Percentiles rank a stretch among this genome's conserved stretches.
Conservation (phyloP, 2,113 vertebrate species). For the Tichodroma muraria region DNA sequence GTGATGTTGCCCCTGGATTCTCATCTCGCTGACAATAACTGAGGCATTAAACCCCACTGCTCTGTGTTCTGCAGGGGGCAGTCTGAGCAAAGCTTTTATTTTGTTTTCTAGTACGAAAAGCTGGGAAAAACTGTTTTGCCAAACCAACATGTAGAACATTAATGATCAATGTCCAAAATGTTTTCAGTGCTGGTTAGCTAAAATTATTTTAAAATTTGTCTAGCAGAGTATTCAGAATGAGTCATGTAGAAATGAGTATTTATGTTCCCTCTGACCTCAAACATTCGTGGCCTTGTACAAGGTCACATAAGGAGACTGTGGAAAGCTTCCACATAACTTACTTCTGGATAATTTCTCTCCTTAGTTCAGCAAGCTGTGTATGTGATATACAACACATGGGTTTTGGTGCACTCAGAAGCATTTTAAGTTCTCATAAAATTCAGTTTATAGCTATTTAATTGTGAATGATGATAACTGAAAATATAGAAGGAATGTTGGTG, state of each 20-base stretch:
- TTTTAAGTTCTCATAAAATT: conserved; percentile 43
- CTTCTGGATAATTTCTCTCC: conserved; percentile 59
- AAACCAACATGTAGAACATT: conserved; percentile 6
- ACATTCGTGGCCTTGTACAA: conserved; percentile 66
- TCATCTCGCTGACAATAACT: rapidly evolving
- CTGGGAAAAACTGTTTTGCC: background rate
- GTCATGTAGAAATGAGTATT: conserved; percentile 70
- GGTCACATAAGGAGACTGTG: conserved; percentile 80
- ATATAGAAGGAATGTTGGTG: background rate
- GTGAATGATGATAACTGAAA: conserved; percentile 55
- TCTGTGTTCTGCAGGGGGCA: conserved; percentile 50
- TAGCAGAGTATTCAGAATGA: conserved; percentile 57
- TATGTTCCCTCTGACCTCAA: conserved; percentile 74
- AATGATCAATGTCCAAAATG: conserved; percentile 29
- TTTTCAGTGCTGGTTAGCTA: conserved; percentile 64
- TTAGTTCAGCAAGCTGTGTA: conserved; percentile 33
- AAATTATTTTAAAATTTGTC: conserved; percentile 65
- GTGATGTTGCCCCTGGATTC: background rate
- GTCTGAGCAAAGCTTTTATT: conserved; percentile 47
- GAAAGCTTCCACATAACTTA: conserved; percentile 75
- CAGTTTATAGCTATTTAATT: conserved; percentile 49
- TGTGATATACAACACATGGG: conserved; percentile 55
- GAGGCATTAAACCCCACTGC: background rate
- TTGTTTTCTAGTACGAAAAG: background rate
- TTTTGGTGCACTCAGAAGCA: conserved; percentile 30